Percentiles rank a stretch among this genome's conserved stretches.
These are phyloP conservation scores for Proales similis DNA, from an alignment of 1,140 invertebrate genomes.

Conservation along the genomic window DNA sequence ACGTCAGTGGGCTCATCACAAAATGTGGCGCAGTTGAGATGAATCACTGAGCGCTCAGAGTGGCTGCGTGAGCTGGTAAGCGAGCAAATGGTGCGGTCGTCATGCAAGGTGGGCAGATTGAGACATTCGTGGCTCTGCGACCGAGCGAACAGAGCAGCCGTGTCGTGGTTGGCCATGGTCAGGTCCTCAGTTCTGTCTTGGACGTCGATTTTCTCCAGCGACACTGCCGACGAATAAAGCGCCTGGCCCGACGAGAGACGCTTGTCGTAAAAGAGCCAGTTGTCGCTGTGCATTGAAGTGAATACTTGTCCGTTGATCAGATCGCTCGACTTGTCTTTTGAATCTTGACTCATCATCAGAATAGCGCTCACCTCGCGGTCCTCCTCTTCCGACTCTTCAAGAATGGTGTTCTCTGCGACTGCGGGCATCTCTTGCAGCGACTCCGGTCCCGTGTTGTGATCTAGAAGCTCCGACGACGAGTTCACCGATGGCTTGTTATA, in stretches of 20 bases:
- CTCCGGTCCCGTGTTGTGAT: no score
- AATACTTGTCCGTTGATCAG: no score
- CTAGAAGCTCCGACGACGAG: slow-evolving; percentile 26
- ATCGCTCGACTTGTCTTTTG: no score
- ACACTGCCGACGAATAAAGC: neutral
- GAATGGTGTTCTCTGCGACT: no score
- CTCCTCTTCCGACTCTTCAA: no score
- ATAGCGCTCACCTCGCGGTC: no score
- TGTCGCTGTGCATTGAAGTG: slow-evolving; percentile 8
- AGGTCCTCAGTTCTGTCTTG: neutral
- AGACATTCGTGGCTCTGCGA: neutral
- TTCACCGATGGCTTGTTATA: slow-evolving; percentile 36
- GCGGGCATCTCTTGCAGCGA: no score
- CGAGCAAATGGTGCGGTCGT: slow-evolving; percentile 11
- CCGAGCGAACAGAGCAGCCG: neutral
- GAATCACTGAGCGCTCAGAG: slow-evolving; percentile 31
- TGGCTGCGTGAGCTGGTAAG: slow-evolving; percentile 30
- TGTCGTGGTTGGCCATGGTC: neutral
- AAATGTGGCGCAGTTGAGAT: slow-evolving; percentile 10
- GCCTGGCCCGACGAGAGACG: slow-evolving; percentile 21
- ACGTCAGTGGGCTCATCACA: neutral
- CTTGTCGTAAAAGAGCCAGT: slow-evolving; percentile 35
- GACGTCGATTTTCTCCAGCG: no score
- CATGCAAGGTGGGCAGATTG: neutral
- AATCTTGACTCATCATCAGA: no score